Evolutionary conservation across 2,888 invertebrate genomes (phyloP).

Genomic region (Caenorhabditis virilis): DNA sequence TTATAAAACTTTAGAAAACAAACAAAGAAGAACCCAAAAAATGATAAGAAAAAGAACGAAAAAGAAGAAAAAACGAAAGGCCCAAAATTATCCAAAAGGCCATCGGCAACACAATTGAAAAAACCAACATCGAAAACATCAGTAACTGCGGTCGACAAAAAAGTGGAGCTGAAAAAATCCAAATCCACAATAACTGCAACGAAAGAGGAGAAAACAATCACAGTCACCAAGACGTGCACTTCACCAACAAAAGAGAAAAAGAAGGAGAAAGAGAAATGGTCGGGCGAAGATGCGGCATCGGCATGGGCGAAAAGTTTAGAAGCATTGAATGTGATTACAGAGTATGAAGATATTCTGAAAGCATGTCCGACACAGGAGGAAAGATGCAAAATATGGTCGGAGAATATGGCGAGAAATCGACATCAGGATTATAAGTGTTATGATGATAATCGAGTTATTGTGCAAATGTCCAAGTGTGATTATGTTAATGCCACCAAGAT

Average conservation of each 20-base stretch:
- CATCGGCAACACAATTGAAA: too few relatives aligned
- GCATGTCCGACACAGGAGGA: slow-evolving; percentile 16
- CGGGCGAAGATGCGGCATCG: slow-evolving; percentile 28
- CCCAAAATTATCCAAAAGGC: too few relatives aligned
- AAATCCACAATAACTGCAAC: background rate
- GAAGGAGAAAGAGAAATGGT: slow-evolving; percentile 31
- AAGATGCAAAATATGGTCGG: slow-evolving; percentile 22
- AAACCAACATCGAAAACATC: too few relatives aligned
- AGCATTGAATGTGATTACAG: slow-evolving; percentile 12
- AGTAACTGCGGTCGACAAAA: too few relatives aligned
- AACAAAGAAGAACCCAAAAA: too few relatives aligned
- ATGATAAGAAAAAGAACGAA: too few relatives aligned
- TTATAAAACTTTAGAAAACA: too few relatives aligned
- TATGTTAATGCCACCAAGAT: slow-evolving; percentile 35
- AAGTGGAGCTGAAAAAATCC: too few relatives aligned
- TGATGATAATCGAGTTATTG: slow-evolving; percentile 31
- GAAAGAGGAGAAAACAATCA: background rate
- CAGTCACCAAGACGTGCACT: background rate
- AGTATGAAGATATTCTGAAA: slow-evolving; percentile 30
- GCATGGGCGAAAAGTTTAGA: slow-evolving; percentile 9
- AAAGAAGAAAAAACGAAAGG: too few relatives aligned
- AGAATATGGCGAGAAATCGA: slow-evolving; percentile 18
- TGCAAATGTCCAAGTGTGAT: slow-evolving; percentile 22
- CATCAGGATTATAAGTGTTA: slow-evolving; percentile 28
- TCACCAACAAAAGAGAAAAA: slow-evolving; percentile 1